Evolutionary conservation across 2,113 vertebrate species (phyloP), one percentile per base, ranked within the genome.

Genomic region (Salvator merianae): DNA sequence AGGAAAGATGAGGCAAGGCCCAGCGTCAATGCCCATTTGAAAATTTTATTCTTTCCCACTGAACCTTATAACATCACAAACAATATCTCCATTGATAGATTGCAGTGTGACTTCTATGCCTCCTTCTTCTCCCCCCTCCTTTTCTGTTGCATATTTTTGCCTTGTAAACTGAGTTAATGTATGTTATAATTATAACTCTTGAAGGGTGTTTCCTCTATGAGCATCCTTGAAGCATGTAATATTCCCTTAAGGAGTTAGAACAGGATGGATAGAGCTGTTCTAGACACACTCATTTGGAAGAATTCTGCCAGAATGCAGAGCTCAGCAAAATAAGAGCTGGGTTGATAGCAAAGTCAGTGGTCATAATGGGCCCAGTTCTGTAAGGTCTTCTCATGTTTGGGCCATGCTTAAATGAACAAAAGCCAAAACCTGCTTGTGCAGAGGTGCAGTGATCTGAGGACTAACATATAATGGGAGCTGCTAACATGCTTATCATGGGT

Each of bases 251-350:
- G 79, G 68, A 87, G 82, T 75, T 88, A 77, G 65, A 71, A 75
- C 59, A 13, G 82, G n/a, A 63, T 83, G 82, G 78, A 72, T 83
- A 71, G 59, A 43, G 20, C 32, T 91, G 30, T 63, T 87, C 86
- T 86, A 81, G 88, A 77, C 68, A 89, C 32, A 3, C 16, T 72
- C 13, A 65, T 7, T 0, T 65, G n/a, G 53, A 26, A 72, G 72
- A 0, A 32, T 55, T 50, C 77, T 77, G 74, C 70, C 13, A 84
- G 76, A 53, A 30, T 50, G 28, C 0, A 22, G 79, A 47, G 55
- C 47, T 34, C 77, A 77, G 79, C 79, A 86, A 86, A 90, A 86
- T 20, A 2, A 2, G 32, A n/a, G 36, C 34, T 65, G 53, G 30
- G 20, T 74, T 86, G 68, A 79, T 22, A 59, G 68, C 79, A 88